Conservation (phyloP, 2,797 vertebrate species). For the Pipistrellus pygmaeus region DNA sequence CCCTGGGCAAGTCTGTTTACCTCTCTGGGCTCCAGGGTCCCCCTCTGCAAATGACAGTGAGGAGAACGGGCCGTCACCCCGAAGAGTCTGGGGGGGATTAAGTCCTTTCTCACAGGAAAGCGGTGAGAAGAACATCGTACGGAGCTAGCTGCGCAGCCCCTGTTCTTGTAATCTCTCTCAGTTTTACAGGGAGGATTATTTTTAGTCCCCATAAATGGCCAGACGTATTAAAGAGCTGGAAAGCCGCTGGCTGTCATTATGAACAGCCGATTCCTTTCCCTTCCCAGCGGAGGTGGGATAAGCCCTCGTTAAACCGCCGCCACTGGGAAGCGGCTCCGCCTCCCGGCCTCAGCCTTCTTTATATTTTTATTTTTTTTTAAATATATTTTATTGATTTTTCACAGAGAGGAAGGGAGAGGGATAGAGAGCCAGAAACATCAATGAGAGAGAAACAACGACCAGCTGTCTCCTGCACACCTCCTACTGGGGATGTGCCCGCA, state of each 20-base stretch:
- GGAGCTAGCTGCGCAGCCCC: background rate
- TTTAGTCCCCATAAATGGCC: background rate
- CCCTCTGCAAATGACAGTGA: background rate
- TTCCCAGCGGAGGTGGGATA: too few relatives aligned
- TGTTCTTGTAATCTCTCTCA: background rate
- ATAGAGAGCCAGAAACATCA: too few relatives aligned
- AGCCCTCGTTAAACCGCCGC: background rate
- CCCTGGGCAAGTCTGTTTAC: background rate
- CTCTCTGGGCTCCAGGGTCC: background rate
- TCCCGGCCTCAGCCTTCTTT: background rate
- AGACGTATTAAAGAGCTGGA: background rate
- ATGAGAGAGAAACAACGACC: too few relatives aligned
- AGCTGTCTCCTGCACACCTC: too few relatives aligned
- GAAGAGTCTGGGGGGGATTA: background rate
- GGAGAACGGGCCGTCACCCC: too few relatives aligned
- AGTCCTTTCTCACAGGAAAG: background rate
- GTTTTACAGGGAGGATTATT: background rate
- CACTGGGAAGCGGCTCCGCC: background rate
- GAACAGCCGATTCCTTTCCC: background rate
- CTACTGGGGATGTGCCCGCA: too few relatives aligned
- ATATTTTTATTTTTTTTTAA: too few relatives aligned
- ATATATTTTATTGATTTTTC: too few relatives aligned
- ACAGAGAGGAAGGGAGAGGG: too few relatives aligned
- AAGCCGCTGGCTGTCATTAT: background rate
- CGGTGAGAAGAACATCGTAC: background rate